Base-by-base conservation (phyloP, 2,113 vertebrate species). In the Raphicerus campestris region DNA sequence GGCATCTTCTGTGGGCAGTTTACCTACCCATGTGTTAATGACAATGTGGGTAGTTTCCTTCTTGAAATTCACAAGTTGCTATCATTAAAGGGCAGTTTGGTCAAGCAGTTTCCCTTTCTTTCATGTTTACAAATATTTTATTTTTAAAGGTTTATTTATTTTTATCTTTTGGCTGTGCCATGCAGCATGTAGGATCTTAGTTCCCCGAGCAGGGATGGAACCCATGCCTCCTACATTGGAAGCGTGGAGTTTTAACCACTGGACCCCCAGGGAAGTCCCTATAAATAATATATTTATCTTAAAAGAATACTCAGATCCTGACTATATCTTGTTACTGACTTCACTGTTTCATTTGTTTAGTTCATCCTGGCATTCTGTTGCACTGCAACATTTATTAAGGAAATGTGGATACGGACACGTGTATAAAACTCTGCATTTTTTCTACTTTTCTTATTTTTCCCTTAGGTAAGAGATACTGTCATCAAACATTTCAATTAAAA, bases 71-170 rank as follows among this genome's bases (percentile, higher is more conserved):
- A 78, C 15, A 86, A 77, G 42, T 93, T 70, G 45, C 92, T 93
- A 45, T 95, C 39, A 89, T 95, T 90, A 84, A 91, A 94, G 75
- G 63, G 51, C 32, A 78, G 24, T 51, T 89, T 26, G 28, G 13
- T 51, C 20, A 96, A 96, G 8, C 4, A 81, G 30, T 70, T 86
- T 82, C 9, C 42, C 39, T 63, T 85, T 91, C 49, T 87, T 92
- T 78, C 26, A 75, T n/a, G 83, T 92, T 87, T 70, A 89, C 28
- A 84, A 91, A 82, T 83, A 95, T 75, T 95, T 93, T 63, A 85
- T 77, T 47, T 45, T 77, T 47, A 47, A 77, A 42, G 20, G 10
- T 75, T 77, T 77, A 28, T 45, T 45, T 77, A 45, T 77, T 47
- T 77, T 28, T 75, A 42, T 75, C 20, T 75, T 75, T 75, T 75